Evolutionary conservation across 2,113 vertebrate genomes (phyloP).

Genomic region (Hypanus sabinus): DNA sequence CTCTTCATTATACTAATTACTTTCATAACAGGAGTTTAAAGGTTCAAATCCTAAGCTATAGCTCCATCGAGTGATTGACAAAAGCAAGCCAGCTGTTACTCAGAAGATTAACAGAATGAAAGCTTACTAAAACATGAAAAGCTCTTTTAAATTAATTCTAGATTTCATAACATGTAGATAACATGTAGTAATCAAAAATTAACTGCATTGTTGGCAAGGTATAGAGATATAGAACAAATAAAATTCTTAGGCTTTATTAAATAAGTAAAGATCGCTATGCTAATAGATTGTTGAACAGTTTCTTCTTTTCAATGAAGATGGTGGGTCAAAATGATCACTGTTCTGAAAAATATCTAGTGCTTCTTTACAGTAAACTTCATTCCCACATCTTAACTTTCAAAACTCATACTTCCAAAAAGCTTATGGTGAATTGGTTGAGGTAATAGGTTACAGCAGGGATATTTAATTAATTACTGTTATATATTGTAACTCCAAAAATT

Average conservation of each 20-base stretch:
- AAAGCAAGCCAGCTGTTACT: conserved; percentile 29
- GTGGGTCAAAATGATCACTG: neutral
- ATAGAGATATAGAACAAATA: neutral
- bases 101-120: conserved; percentile 36
- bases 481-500: too few relatives aligned
- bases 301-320: neutral
- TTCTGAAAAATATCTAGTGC: too few relatives aligned
- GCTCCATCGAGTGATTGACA: conserved; percentile 14
- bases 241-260: neutral
- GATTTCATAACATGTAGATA: conserved; percentile 2
- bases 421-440: neutral
- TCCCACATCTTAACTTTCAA: neutral
- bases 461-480: neutral
- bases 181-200: neutral
- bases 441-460: neutral
- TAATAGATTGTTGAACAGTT: neutral
- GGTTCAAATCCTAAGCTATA: conserved; percentile 15
- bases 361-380: neutral
- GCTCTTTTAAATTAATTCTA: conserved; percentile 26
- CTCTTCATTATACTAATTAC: conserved; percentile 20
- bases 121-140: conserved; percentile 33
- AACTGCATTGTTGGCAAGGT: neutral
- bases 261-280: neutral
- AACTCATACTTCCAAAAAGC: neutral
- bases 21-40: conserved; percentile 21